These are phyloP conservation scores for Sisor rabdophorus DNA, from an alignment of 2,113 vertebrate species.

Conservation along the genomic window DNA sequence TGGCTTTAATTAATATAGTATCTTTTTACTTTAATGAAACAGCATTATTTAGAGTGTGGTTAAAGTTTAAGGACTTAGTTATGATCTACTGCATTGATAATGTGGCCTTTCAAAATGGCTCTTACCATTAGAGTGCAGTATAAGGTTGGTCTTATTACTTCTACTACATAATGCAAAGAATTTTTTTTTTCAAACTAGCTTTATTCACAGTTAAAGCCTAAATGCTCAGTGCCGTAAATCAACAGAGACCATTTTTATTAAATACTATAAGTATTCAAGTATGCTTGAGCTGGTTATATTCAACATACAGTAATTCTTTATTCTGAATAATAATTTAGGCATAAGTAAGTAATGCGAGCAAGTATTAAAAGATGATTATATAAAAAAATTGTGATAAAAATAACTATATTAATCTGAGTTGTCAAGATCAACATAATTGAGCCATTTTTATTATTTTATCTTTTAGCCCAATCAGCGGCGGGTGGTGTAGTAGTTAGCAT, in stretches of 20 bases:
- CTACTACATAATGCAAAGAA: conserved; percentile 3
- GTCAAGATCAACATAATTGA: too few species aligned
- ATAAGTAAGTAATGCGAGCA: not conserved
- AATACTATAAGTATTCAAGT: not conserved
- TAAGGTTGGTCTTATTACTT: conserved; percentile 1
- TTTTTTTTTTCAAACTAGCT: not conserved
- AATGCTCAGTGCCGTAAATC: not conserved
- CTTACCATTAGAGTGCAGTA: not conserved
- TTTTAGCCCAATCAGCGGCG: too few species aligned
- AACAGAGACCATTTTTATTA: not conserved
- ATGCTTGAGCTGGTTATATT: not conserved
- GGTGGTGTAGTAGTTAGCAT: too few species aligned
- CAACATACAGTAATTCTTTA: not conserved
- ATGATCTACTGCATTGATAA: conserved; percentile 42
- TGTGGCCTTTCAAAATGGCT: conserved; percentile 12
- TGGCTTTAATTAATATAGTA: conserved; percentile 50
- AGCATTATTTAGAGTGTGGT: conserved; percentile 49
- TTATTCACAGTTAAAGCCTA: conserved; percentile 2
- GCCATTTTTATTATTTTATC: too few species aligned
- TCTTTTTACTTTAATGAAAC: conserved; percentile 50
- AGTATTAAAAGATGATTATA: not conserved
- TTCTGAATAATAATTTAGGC: not conserved
- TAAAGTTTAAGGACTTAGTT: conserved; percentile 49
- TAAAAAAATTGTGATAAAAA: not conserved
- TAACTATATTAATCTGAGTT: not conserved